Evolutionary conservation across 2,797 vertebrate genomes (phyloP), one percentile per base, ranked within the genome.

Genomic region (Furcifer pardalis): DNA sequence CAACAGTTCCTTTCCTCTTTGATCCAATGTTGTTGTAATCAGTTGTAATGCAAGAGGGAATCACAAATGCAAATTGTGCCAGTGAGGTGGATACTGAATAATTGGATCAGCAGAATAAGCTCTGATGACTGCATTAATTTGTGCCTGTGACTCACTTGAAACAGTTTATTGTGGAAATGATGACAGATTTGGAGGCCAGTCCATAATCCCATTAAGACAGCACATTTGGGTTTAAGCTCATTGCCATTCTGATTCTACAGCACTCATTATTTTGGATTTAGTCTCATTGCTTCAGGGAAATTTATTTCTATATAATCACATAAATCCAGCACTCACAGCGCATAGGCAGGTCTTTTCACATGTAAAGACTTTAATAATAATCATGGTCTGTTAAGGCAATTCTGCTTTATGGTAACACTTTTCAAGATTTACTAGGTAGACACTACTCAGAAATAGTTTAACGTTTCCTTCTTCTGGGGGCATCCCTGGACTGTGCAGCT

Each of bases 121-220:
- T 86, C 78, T 84, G 88, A 83, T 79, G 81, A 73, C 84, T 1
- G 42, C 49, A 59, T 73, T 92, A 90, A 91, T 93, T 92, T 87
- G 91, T 92, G 83, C 82, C 66, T 91, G 86, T 92, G 85, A 89
- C 86, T 90, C 87, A 94, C 69, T 87, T 85, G 87, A 89, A 92
- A 86, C 79, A 66, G 83, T 81, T 68, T 73, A 30, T 84, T 90
- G 84, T 88, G 87, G 30, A 85, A 90, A 49, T 75, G 79, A 72
- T 84, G 91, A 91, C 85, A 91, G 63, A 83, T 88, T 69, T 37
- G 32, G 42, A 40, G 32, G 17, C 84, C 56, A 63, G 40, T 40
- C 73, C 27, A 5, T 72, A 86, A 82, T 52, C 66, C 65, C 66
- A 71, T 63, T 77, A 77, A 82, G 74, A 52, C 12, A 77, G 44